Evolutionary conservation across 1,140 invertebrate species (phyloP), one percentile per base, ranked within the genome.

Genomic region (Drosophila orena): DNA sequence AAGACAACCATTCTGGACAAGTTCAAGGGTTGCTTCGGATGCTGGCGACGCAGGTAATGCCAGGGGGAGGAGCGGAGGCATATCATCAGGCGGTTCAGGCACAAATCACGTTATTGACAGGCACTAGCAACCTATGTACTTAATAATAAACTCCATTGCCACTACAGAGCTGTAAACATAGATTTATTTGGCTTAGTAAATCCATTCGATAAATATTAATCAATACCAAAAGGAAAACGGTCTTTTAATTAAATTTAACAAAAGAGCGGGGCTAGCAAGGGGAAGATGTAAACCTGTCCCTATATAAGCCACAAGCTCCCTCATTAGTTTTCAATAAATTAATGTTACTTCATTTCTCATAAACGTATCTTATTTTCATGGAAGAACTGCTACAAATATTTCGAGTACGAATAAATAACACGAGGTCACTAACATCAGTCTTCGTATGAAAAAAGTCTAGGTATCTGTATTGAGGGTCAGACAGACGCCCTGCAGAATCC

Each of bases 401-500:
- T 53, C 35, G 14, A 62, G 56, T 54, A 55, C 59, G 30, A 64
- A 44, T 34, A 70, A 62, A 43, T 10, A 64, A 57, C 55, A 69
- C 12, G 1, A 27, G 24, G 5, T 27, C 68, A 61, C 22, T 35
- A 17, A 22, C 15, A 10, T 71, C 54, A 72, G 58, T 55, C 57
- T 52, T 65, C 14, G 15, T 22, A 6, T 10, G 5, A 27, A 42
- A 10, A 17, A 17, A 17, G 11, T 8, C 42, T 71, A 88, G 24
- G 49, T 65, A 54, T 86, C 83, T 4, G 95, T 95, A 92, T 98
- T 98, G 76, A 98, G 94, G 44, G 96, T 94, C 30, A 98, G 93
- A 92, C 97, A 97, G 52, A 98, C 96, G 30, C 97, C 97, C 93
- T 98, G 97, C 37, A 98, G 92, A 20, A 97, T 94, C 97, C 97